A percentile compares a stretch with the other conserved stretches of the same genome.
phyloP scores from a whole-genome alignment of 2,797 vertebrate genomes.

The Neoniphon sammara region DNA sequence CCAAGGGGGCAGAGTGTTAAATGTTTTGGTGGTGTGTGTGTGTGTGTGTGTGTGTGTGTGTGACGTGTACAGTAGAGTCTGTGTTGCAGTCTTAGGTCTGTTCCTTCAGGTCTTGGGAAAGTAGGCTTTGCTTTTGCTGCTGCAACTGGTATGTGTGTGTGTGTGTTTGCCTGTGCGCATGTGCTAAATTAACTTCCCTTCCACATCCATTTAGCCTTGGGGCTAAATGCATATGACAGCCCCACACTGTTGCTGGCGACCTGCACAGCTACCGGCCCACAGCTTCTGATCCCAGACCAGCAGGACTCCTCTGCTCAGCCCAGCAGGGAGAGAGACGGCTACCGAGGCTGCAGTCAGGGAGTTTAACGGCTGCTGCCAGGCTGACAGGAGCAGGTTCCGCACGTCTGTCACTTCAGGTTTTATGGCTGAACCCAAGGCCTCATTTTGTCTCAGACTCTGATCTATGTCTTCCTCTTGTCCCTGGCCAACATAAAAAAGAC shows the following conservation, averaged over 20 bases:
- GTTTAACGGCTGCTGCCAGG: background rate
- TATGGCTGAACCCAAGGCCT: constrained; percentile 1
- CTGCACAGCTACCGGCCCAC: constrained; percentile 35
- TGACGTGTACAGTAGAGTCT: constrained; percentile 15
- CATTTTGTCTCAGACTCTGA: background rate
- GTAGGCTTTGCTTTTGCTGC: constrained; percentile 21
- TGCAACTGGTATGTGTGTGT: constrained; percentile 15
- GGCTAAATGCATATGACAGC: constrained; percentile 57
- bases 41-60: constrained; percentile 21
- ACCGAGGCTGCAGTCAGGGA: constrained; percentile 21
- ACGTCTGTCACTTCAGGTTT: constrained; percentile 14
- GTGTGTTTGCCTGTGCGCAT: background rate
- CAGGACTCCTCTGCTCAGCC: constrained; percentile 34
- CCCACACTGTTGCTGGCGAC: constrained; percentile 50
- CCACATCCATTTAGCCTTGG: constrained; percentile 56
- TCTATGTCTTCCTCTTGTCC: background rate
- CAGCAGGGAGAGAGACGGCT: constrained; percentile 38
- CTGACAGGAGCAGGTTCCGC: constrained; percentile 10
- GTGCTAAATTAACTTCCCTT: constrained; percentile 59
- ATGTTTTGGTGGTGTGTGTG: constrained; percentile 16
- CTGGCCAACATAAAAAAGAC: no score
- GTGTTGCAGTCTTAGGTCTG: constrained; percentile 29
- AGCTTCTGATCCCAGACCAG: constrained; percentile 53
- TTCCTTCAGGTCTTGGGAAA: constrained; percentile 22
- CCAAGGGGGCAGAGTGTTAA: constrained; percentile 41